Percentiles rank a stretch among this genome's conserved stretches.
phyloP scores from a whole-genome alignment of 2,797 vertebrate genomes.

The Darevskia nairensis region DNA sequence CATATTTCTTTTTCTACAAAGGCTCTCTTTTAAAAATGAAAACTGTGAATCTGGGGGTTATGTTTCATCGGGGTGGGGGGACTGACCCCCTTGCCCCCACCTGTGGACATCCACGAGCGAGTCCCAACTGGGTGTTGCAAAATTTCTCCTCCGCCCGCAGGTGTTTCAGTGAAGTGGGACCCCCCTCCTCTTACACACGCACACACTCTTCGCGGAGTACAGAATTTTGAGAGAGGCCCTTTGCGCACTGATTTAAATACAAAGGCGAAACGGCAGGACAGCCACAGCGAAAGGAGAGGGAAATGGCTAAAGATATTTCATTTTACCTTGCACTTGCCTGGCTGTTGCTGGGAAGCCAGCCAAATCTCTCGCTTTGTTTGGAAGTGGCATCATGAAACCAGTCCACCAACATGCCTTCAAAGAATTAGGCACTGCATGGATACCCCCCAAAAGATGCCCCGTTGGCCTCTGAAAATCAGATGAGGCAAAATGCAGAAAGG shows the following conservation, averaged over 20 bases:
- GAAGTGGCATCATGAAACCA: background rate
- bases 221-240: background rate
- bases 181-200: background rate
- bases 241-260: background rate
- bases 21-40: no score
- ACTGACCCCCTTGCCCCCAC: no score
- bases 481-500: background rate
- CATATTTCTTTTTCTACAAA: no score
- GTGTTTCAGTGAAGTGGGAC: background rate
- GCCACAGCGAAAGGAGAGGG: background rate
- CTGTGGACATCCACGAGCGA: no score
- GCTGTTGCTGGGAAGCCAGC: constrained; percentile 13
- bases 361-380: background rate
- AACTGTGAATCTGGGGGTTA: no score
- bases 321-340: background rate
- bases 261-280: background rate
- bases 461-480: background rate
- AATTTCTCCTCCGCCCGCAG: background rate
- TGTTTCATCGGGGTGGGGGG: no score
- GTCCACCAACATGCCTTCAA: background rate
- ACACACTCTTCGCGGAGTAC: background rate
- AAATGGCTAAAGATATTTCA: background rate
- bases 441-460: background rate
- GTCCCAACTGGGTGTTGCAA: no score
- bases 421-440: background rate